A percentile compares a stretch with the other conserved stretches of the same genome.
Evolutionary conservation across 2,888 invertebrate species (phyloP).

Genomic region (Dryadula phaetusa): DNA sequence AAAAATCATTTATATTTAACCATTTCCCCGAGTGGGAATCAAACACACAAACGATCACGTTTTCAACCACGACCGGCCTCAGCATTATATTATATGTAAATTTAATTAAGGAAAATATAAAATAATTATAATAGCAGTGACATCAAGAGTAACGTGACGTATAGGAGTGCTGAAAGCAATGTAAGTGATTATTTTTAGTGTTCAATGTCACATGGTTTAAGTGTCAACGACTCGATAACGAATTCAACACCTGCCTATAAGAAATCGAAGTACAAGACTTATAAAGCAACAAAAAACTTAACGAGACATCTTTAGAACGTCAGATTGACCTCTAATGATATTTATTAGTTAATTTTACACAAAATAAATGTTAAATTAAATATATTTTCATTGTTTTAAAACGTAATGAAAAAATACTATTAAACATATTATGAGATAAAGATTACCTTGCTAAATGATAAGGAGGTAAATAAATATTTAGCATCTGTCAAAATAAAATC

Average conservation of each 20-base stretch:
- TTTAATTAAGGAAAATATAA: background rate
- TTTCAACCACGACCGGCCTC: no score
- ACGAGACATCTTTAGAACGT: slow-evolving; percentile 35
- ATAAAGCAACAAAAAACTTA: slow-evolving; percentile 36
- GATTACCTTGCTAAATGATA: no score
- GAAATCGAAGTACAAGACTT: slow-evolving; percentile 38
- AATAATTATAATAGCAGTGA: slow-evolving; percentile 32
- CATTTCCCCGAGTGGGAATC: no score
- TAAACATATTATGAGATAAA: no score
- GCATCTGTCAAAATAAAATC: background rate
- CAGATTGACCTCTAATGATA: slow-evolving; percentile 31
- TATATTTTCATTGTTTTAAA: background rate
- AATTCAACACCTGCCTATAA: slow-evolving; percentile 40
- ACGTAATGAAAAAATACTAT: background rate
- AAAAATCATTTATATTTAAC: no score
- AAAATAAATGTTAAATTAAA: background rate
- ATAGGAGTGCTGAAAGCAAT: slow-evolving; percentile 43
- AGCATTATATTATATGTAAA: background rate
- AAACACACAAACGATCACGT: no score
- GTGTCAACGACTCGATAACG: slow-evolving; percentile 43
- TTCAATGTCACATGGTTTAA: slow-evolving; percentile 60
- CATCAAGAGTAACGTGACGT: slow-evolving; percentile 24
- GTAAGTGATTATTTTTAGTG: slow-evolving; percentile 57
- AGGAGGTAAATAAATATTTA: background rate
- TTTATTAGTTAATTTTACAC: slow-evolving; percentile 19